Conservation (phyloP, 2,797 vertebrate species). For the Cygnus olor region DNA sequence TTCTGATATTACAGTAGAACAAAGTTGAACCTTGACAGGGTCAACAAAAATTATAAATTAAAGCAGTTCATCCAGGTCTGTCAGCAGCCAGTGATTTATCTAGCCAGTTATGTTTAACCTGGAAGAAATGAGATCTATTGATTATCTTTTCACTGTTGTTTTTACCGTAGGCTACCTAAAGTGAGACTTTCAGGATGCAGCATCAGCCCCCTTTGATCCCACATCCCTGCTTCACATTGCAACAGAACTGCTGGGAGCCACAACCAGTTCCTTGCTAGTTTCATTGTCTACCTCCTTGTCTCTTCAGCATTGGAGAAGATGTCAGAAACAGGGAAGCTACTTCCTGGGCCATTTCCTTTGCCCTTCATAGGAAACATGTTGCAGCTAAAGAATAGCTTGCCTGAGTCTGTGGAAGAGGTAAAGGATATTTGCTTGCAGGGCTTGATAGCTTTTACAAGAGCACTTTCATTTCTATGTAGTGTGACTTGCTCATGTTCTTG, state of each 20-base stretch:
- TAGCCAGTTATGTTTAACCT: background rate
- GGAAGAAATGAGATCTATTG: background rate
- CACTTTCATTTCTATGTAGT: background rate
- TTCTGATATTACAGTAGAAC: background rate
- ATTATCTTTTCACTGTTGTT: background rate
- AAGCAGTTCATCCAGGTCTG: background rate
- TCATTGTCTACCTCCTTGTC: background rate
- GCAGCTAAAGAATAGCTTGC: background rate
- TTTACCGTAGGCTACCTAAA: background rate
- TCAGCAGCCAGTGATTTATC: background rate
- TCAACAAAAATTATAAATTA: background rate
- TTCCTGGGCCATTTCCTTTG: background rate
- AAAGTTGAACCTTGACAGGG: background rate
- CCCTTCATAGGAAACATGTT: background rate
- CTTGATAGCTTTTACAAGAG: background rate
- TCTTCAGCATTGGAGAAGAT: background rate
- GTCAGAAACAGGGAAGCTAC: background rate
- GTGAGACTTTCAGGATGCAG: background rate
- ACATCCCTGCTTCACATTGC: background rate
- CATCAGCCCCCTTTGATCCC: background rate
- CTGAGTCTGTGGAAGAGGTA: background rate
- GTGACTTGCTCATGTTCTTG: background rate
- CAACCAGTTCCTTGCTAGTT: background rate
- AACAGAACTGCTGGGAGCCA: background rate
- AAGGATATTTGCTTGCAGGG: background rate